phyloP scores from a whole-genome alignment of 2,888 invertebrate genomes.

The Cephus rjabovi region DNA sequence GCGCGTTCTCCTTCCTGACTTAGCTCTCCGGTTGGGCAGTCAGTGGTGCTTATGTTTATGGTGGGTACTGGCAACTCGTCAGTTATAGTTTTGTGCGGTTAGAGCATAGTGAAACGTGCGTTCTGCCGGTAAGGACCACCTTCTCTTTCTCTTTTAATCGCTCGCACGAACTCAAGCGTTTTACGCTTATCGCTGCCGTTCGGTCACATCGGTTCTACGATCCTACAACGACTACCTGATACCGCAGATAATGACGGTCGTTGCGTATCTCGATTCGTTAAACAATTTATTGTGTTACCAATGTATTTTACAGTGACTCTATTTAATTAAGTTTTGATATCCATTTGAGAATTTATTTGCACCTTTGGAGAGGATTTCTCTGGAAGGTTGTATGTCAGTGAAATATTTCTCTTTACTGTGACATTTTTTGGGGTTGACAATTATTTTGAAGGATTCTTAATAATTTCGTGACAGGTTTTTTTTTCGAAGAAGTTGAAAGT shows the following conservation, averaged over 20 bases:
- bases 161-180: neutral
- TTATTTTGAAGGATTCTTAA: neutral
- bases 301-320: neutral
- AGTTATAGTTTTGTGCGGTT: neutral
- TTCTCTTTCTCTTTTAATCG: neutral
- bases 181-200: neutral
- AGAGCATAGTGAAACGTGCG: neutral
- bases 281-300: neutral
- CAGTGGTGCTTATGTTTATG: neutral
- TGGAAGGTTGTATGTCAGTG: neutral
- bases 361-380: neutral
- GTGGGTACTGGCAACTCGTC: neutral
- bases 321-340: neutral
- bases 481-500: neutral
- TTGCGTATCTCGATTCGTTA: neutral
- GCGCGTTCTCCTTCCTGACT: neutral
- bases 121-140: neutral
- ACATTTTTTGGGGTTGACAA: neutral
- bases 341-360: neutral
- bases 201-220: neutral
- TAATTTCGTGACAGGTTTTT: neutral
- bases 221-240: neutral
- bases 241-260: neutral
- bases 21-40: neutral
- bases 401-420: neutral